These are phyloP conservation scores for Oreohelix idahoensis DNA, from an alignment of 1,140 invertebrate genomes.

Conservation along the genomic window DNA sequence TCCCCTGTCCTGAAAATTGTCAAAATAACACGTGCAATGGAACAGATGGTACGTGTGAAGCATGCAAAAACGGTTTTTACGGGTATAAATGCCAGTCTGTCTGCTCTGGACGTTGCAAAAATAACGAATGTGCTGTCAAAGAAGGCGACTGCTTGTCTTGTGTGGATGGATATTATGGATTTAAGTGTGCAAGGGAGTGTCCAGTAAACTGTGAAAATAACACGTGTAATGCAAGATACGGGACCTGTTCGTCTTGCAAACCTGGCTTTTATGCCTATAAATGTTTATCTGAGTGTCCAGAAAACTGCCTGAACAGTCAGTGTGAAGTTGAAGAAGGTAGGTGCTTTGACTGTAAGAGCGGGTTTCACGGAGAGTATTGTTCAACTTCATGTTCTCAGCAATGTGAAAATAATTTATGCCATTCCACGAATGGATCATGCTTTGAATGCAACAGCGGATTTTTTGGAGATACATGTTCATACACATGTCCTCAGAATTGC, in stretches of 20 bases:
- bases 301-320: neutral
- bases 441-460: neutral
- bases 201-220: neutral
- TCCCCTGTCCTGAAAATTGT: neutral
- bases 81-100: neutral
- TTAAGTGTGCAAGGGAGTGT: neutral
- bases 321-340: neutral
- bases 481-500: neutral
- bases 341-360: neutral
- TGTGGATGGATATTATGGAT: neutral
- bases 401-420: neutral
- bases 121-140: neutral
- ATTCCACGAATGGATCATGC: neutral
- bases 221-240: neutral
- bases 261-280: neutral
- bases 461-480: neutral
- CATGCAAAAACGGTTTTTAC: neutral
- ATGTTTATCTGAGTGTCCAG: neutral
- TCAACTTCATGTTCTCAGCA: neutral
- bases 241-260: neutral
- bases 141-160: neutral
- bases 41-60: neutral
- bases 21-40: neutral
- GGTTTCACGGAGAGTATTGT: neutral
- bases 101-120: neutral